phyloP scores from a whole-genome alignment of 2,888 invertebrate species.

The Catocala fraxini region DNA sequence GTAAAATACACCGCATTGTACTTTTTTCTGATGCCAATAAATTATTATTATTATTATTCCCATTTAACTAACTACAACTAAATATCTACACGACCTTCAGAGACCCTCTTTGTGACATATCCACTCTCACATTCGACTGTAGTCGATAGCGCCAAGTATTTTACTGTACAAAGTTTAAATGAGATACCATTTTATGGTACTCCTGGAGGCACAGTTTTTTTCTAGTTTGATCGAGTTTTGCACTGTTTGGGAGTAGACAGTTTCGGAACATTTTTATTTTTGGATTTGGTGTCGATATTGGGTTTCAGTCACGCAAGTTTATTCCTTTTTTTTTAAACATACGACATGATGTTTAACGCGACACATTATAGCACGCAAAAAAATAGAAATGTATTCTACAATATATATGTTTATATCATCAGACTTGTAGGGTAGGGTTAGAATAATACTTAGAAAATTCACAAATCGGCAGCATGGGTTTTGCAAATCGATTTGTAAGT shows the following conservation, averaged over 20 bases:
- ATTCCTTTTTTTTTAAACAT: no score
- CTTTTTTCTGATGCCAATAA: no score
- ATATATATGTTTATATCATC: no score
- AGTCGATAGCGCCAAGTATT: conserved; percentile 44
- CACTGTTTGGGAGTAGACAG: conserved; percentile 5
- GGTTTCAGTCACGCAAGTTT: background rate
- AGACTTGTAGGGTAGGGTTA: no score
- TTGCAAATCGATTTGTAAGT: no score
- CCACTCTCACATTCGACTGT: conserved; percentile 5
- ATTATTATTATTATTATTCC: no score
- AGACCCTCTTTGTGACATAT: conserved; percentile 8
- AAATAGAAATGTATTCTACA: no score
- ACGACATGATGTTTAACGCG: no score
- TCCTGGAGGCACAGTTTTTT: conserved; percentile 42
- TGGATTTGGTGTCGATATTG: background rate
- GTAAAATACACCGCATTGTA: no score
- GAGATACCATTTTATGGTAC: conserved; percentile 56
- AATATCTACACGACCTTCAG: conserved; percentile 4
- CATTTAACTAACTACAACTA: background rate
- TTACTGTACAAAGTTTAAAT: conserved; percentile 57
- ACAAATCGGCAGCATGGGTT: no score
- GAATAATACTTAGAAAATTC: no score
- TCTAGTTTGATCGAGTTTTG: conserved; percentile 55
- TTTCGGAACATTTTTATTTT: conserved; percentile 10
- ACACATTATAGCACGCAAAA: no score